A percentile compares a stretch with the other conserved stretches of the same genome.
These are phyloP conservation scores for Xenopus petersii DNA, from an alignment of 2,797 vertebrate species.

Conservation along the genomic window DNA sequence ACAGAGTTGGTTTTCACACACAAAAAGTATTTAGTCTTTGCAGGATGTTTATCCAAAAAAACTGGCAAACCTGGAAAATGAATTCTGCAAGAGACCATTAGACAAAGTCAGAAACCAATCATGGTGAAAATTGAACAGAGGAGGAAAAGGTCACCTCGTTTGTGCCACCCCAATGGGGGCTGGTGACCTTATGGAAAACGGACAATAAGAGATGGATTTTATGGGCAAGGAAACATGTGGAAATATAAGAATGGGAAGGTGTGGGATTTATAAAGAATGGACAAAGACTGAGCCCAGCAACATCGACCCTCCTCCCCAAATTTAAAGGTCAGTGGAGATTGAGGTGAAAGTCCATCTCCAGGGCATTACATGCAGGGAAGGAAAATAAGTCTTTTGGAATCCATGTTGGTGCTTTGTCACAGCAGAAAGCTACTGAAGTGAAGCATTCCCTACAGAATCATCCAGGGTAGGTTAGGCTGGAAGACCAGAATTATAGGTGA, in stretches of 20 bases:
- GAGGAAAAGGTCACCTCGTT: constrained; percentile 10
- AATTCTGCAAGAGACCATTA: constrained; percentile 47
- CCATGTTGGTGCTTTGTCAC: constrained; percentile 21
- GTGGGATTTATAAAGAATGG: constrained; percentile 27
- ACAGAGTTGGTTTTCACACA: constrained; percentile 20
- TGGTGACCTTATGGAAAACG: constrained; percentile 7
- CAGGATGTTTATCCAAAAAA: constrained; percentile 47
- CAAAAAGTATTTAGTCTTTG: constrained; percentile 33
- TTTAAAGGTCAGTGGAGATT: constrained; percentile 8
- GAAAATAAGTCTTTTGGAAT: constrained; percentile 38
- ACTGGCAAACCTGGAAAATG: constrained; percentile 47
- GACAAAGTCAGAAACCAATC: constrained; percentile 11
- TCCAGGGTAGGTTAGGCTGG: background rate
- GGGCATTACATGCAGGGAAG: constrained; percentile 35
- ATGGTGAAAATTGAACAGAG: background rate
- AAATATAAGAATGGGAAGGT: constrained; percentile 43
- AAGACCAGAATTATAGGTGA: background rate
- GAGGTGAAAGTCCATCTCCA: constrained; percentile 30
- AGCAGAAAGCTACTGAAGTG: constrained; percentile 3
- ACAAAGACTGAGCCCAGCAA: constrained; percentile 29
- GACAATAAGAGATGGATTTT: constrained; percentile 6
- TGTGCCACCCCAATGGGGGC: background rate
- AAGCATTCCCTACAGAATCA: background rate
- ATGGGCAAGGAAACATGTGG: constrained; percentile 11
- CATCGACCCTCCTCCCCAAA: constrained; percentile 13